These are phyloP conservation scores for Cerastis leucographa DNA, from an alignment of 2,888 invertebrate species.

Conservation along the genomic window DNA sequence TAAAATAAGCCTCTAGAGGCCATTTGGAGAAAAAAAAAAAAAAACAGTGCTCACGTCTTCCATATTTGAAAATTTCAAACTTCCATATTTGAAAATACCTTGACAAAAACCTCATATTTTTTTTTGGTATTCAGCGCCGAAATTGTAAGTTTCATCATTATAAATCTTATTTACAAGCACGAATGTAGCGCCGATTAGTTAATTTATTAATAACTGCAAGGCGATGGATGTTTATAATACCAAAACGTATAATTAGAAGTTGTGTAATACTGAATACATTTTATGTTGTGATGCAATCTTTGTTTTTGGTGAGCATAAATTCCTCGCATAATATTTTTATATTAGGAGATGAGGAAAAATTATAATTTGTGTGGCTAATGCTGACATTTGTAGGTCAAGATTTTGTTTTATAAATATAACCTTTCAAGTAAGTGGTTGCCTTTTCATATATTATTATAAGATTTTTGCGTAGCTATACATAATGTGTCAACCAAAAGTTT, in stretches of 20 bases:
- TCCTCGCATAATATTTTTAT: conserved; percentile 1
- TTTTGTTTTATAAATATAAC: background rate
- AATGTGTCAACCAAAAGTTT: background rate
- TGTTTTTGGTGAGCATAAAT: conserved; percentile 25
- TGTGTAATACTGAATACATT: conserved; percentile 33
- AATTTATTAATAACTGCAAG: conserved; percentile 32
- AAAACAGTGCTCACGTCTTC: background rate
- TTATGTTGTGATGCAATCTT: conserved; percentile 35
- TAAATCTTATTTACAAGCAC: conserved; percentile 31
- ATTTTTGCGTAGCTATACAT: background rate
- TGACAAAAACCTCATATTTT: conserved; percentile 17
- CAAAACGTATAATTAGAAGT: conserved; percentile 38
- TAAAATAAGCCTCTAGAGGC: background rate
- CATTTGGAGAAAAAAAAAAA: background rate
- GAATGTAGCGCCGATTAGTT: conserved; percentile 19
- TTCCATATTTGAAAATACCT: conserved; percentile 41
- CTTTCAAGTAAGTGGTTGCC: background rate
- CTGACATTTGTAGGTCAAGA: conserved; percentile 22
- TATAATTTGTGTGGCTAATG: background rate
- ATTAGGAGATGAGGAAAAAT: background rate
- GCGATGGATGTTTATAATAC: conserved; percentile 29
- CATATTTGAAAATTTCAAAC: background rate
- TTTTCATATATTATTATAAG: background rate
- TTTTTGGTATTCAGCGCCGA: conserved; percentile 19
- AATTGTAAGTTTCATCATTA: conserved; percentile 35